Evolutionary conservation across 2,797 vertebrate genomes (phyloP), one percentile per base, ranked within the genome.

Genomic region (Rhadinocentrus ornatus): DNA sequence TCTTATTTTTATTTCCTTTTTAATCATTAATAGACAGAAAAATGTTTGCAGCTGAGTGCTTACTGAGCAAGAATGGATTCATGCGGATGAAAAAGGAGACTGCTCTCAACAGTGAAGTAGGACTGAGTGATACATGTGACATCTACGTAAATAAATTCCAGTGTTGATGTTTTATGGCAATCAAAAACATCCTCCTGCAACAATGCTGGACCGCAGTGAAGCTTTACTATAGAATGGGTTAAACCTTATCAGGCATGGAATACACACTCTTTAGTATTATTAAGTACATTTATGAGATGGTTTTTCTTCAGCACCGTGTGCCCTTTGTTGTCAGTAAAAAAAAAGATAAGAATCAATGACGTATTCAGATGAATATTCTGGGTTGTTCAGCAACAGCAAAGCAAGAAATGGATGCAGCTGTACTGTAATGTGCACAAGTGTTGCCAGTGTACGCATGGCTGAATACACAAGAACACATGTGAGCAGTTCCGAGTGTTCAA

Each of bases 391-490:
- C 26, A 48, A 29, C 13, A 6, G 54, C 20, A 57, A 56, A 67
- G 34, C 52, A 53, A 66, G 48, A 64, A 41, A 31, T 9, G 52
- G 24, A 4, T 73, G 69, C 74, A 81, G 75, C 73, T 86, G 65
- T 34, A 12, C 35, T 18, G n/a, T 32, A 50, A 52, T 75, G 60
- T 67, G 71, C 69, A 74, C n/a, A 46, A 18, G 39, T 60, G 63
- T 71, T 66, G 41, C 57, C 34, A n/a, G 55, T 53, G 39, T 63
- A 41, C 13, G 20, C 65, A 75, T 66, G 81, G 34, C 41, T 74
- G 75, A 79, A 71, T 58, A 56, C 29, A 64, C 39, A 39, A 77
- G 70, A 29, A 13, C 62, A 63, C 65, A 74, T 60, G 75, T 81
- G 78, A 66, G 69, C 60, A 7, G 46, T 48, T 69, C 41, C 55